These are phyloP conservation scores for Cotesia typhae DNA, from an alignment of 1,140 invertebrate genomes.

Conservation along the genomic window DNA sequence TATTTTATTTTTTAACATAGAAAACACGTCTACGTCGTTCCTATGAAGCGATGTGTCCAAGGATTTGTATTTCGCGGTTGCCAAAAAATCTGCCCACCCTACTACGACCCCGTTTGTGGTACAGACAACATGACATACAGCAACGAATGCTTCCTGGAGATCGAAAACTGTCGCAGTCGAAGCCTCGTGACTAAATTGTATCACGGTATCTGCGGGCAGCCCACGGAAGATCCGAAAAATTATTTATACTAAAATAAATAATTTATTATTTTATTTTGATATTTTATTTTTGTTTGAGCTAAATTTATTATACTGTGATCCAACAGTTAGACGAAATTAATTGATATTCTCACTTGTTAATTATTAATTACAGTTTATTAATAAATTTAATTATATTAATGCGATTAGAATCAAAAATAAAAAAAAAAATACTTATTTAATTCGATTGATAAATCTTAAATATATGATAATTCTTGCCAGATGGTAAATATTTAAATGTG, in stretches of 20 bases:
- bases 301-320: slow-evolving; percentile 26
- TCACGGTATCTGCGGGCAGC: slow-evolving; percentile 76
- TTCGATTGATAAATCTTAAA: not conserved
- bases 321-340: slow-evolving; percentile 11
- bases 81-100: slow-evolving; percentile 82
- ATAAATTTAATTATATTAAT: not conserved
- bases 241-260: slow-evolving; percentile 69
- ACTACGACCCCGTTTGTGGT: slow-evolving; percentile 90
- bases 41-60: slow-evolving; percentile 82
- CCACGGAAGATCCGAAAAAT: slow-evolving; percentile 74
- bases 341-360: too few species aligned
- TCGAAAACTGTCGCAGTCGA: slow-evolving; percentile 86
- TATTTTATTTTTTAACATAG: slow-evolving; percentile 60
- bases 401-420: not conserved
- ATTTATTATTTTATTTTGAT: not conserved
- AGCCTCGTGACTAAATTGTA: slow-evolving; percentile 72
- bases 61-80: slow-evolving; percentile 87
- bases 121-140: slow-evolving; percentile 89
- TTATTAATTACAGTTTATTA: too few species aligned
- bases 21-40: slow-evolving; percentile 88
- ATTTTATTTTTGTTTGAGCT: not conserved
- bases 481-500: slow-evolving; percentile 1
- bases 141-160: slow-evolving; percentile 91
- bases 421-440: not conserved
- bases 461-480: slow-evolving; percentile 30